A percentile compares a stretch with the other conserved stretches of the same genome.
Evolutionary conservation across 2,113 vertebrate species (phyloP).

Genomic region (Larimichthys crocea): DNA sequence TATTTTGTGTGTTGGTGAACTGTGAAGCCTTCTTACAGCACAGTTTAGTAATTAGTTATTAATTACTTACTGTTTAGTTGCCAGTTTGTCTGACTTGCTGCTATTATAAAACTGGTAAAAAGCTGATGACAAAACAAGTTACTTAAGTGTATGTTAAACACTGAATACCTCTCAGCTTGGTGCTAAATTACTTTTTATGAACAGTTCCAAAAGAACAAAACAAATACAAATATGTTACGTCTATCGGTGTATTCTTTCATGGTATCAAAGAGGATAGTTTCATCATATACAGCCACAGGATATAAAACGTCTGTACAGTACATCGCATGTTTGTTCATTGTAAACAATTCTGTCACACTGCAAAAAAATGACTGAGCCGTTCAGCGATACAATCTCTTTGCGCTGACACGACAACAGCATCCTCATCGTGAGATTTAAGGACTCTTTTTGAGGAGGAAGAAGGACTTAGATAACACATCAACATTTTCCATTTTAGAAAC

Average conservation of each 20-base stretch:
- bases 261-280: slow-evolving; percentile 64
- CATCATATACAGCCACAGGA: slow-evolving; percentile 68
- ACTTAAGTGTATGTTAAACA: slow-evolving; percentile 30
- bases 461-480: slow-evolving; percentile 11
- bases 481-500: slow-evolving; percentile 41
- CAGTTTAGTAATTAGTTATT: background rate
- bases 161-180: slow-evolving; percentile 28
- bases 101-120: background rate
- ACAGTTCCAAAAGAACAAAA: slow-evolving; percentile 27
- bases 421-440: slow-evolving; percentile 26
- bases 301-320: slow-evolving; percentile 70
- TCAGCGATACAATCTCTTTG: background rate
- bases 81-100: too few relatives aligned
- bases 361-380: slow-evolving; percentile 50
- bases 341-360: slow-evolving; percentile 73
- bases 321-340: slow-evolving; percentile 59
- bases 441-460: slow-evolving; percentile 4
- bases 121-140: background rate
- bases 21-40: background rate
- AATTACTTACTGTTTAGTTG: background rate
- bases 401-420: slow-evolving; percentile 15
- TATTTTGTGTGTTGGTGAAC: background rate
- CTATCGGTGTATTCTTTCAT: slow-evolving; percentile 23
- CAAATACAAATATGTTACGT: slow-evolving; percentile 38
- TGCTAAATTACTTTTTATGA: slow-evolving; percentile 47